Percentiles rank a stretch among this genome's conserved stretches.
Conservation (phyloP, 2,888 invertebrate species). For the Hirtodrosophila confusa region DNA sequence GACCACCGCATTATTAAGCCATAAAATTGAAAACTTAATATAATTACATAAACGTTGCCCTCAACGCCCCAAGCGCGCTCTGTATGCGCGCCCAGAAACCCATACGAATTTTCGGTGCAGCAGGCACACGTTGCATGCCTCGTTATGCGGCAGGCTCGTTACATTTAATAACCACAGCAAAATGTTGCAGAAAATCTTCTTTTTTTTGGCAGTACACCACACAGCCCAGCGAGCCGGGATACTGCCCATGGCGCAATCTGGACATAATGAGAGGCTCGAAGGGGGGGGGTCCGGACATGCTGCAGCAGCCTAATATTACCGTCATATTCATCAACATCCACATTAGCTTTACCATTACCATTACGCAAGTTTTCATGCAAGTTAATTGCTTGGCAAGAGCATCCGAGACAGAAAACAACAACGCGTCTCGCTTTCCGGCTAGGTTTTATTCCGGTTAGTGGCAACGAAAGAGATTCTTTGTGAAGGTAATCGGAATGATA, state of each 20-base stretch:
- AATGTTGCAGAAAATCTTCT: conserved; percentile 39
- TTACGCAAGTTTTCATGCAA: conserved; percentile 32
- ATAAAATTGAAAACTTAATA: conserved; percentile 81
- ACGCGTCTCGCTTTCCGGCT: background rate
- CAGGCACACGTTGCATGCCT: conserved; percentile 51
- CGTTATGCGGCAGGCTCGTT: conserved; percentile 40
- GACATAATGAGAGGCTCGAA: conserved; percentile 41
- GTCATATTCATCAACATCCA: conserved; percentile 33
- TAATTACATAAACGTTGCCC: conserved; percentile 76
- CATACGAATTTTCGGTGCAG: conserved; percentile 44
- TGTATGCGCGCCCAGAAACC: conserved; percentile 26
- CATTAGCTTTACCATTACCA: conserved; percentile 44
- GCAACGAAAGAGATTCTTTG: too few species aligned
- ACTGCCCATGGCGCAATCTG: conserved; percentile 38
- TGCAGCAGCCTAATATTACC: conserved; percentile 26
- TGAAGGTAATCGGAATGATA: too few species aligned
- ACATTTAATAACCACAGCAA: conserved; percentile 68
- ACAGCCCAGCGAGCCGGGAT: conserved; percentile 1
- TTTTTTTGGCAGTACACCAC: conserved; percentile 22
- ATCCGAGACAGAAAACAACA: conserved; percentile 2
- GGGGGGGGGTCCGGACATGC: conserved; percentile 20
- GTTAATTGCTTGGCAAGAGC: conserved; percentile 10
- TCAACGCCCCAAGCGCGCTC: conserved; percentile 57
- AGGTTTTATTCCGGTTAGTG: background rate
- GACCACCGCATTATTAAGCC: conserved; percentile 73